phyloP scores from a whole-genome alignment of 2,797 vertebrate species.

The Lateolabrax maculatus region DNA sequence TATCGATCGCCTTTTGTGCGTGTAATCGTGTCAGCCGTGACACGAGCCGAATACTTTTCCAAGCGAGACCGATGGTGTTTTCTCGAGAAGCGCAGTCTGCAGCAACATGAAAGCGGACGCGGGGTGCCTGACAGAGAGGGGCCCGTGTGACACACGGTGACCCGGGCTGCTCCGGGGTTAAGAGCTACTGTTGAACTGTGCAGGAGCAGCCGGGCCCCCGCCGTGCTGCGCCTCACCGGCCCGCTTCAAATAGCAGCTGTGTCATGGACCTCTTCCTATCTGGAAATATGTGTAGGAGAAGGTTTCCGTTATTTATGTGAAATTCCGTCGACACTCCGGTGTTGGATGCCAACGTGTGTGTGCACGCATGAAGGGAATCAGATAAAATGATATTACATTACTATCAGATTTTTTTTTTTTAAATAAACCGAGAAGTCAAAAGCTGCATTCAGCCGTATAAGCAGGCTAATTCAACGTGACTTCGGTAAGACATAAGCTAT shows the following conservation, averaged over 20 bases:
- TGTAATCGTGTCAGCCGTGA: not conserved
- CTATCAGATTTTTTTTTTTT: no score
- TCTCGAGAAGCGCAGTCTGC: conserved; percentile 54
- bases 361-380: no score
- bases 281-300: not conserved
- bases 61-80: conserved; percentile 7
- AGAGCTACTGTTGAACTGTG: conserved; percentile 78
- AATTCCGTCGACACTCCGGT: not conserved
- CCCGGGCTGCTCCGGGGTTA: conserved; percentile 74
- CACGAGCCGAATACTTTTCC: not conserved
- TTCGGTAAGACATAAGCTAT: not conserved
- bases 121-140: conserved; percentile 55
- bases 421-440: not conserved
- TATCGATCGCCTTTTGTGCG: no score
- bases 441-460: not conserved
- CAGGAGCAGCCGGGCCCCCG: conserved; percentile 63
- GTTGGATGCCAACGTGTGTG: not conserved
- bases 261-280: conserved; percentile 2
- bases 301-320: not conserved
- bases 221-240: conserved; percentile 53
- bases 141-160: conserved; percentile 72
- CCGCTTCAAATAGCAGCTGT: conserved; percentile 65
- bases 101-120: conserved; percentile 75
- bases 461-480: not conserved
- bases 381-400: no score